phyloP scores from a whole-genome alignment of 2,113 vertebrate genomes.

The Laticauda colubrina region DNA sequence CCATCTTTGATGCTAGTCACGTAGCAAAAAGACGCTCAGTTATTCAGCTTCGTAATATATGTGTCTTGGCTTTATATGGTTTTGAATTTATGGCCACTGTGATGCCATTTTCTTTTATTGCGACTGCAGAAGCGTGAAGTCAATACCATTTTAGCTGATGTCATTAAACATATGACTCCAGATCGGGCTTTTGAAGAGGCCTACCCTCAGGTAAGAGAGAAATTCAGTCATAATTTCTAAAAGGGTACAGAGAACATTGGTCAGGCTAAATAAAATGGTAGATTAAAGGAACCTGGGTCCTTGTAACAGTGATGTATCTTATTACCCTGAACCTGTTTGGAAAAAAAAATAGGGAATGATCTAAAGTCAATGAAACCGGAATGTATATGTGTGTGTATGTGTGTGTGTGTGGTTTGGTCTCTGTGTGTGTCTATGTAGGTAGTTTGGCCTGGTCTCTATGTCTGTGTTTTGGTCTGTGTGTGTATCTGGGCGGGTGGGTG shows the following conservation, averaged over 20 bases:
- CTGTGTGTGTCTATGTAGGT: no score
- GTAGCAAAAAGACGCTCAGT: neutral
- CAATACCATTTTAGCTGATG: constrained; percentile 90
- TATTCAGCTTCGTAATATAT: neutral
- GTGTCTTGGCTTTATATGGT: neutral
- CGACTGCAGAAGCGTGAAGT: constrained; percentile 86
- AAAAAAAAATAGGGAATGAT: neutral
- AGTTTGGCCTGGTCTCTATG: no score
- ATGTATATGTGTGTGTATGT: neutral
- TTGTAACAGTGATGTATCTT: neutral
- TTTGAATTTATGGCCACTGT: neutral
- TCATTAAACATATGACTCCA: constrained; percentile 98
- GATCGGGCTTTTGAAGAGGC: constrained; percentile 95
- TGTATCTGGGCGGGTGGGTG: no score
- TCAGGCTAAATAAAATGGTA: neutral
- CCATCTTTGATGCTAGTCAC: constrained; percentile 21
- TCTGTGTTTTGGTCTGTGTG: no score
- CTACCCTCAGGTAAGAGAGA: constrained; percentile 83
- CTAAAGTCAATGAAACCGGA: neutral
- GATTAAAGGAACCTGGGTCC: neutral
- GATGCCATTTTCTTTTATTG: constrained; percentile 7
- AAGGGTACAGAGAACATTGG: constrained; percentile 1
- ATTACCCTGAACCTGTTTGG: neutral
- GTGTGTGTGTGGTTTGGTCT: neutral
- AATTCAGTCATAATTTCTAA: neutral